Evolutionary conservation across 2,888 invertebrate species (phyloP), one percentile per base, ranked within the genome.

Genomic region (Apantesis nais): DNA sequence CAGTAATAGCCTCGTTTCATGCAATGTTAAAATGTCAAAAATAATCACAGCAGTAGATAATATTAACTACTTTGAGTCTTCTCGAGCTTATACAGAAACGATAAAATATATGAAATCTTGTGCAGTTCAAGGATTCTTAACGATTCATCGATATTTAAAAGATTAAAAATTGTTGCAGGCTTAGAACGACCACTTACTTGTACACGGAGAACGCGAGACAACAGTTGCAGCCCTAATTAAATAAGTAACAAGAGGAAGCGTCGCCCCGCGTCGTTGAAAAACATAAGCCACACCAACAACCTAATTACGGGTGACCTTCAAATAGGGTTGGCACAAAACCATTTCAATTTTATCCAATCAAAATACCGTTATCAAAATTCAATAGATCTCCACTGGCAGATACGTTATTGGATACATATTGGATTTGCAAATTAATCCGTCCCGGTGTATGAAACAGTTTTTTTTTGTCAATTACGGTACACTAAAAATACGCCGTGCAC

Each of bases 221-320:
- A 70, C 71, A 77, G 80, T 78, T 80, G 77, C 80, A 77, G 79
- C 79, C 75, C 85, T 90, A 91, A 91, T 90, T 89, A 87, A 90
- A 89, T 90, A 87, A 90, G 86, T 86, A 86, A 88, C 86, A 84
- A 85, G 87, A 89, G 88, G 87, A 89, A 89, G 86, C 84, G 72
- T 77, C 82, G 74, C 78, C 82, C 73, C n/a, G n/a, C n/a, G 68
- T 70, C 78, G 83, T 85, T 89, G 88, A 92, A 92, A 92, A 92
- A 92, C 88, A 83, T 85, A 88, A 89, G 86, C 85, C 87, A 83
- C 85, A 81, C 83, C 81, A 86, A 87, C 90, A 90, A 91, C 86
- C 89, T 91, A 90, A 92, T 91, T 92, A 92, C 88, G 85, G 79
- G 79, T 89, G 88, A 91, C 90, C 91, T 90, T 89, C 84, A 76